Evolutionary conservation across 2,797 vertebrate species (phyloP).

Genomic region (Lithobates pipiens): DNA sequence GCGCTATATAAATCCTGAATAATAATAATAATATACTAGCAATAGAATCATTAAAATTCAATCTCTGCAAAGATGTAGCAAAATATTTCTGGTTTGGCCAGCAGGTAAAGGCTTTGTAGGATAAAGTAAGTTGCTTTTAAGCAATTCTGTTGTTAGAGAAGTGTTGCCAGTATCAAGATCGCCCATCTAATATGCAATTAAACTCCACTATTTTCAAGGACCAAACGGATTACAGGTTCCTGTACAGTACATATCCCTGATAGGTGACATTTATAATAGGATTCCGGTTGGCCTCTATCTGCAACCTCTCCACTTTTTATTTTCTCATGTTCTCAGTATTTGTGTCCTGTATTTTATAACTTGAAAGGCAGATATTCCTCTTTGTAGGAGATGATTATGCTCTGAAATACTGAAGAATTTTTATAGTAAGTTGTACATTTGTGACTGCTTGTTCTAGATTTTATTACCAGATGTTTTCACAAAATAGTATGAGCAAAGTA

Average conservation of each 20-base stretch:
- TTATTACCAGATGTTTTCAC: conserved; percentile 14
- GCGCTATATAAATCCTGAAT: too few relatives aligned
- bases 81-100: too few relatives aligned
- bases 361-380: not conserved
- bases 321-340: not conserved
- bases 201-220: not conserved
- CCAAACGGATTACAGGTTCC: too few relatives aligned
- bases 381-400: not conserved
- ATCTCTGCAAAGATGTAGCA: too few relatives aligned
- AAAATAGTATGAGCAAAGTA: not conserved
- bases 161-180: not conserved
- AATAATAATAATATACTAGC: too few relatives aligned
- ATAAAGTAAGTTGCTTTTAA: not conserved
- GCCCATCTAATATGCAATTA: not conserved
- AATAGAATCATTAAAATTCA: too few relatives aligned
- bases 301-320: too few relatives aligned
- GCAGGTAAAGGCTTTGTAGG: not conserved
- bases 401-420: conserved; percentile 10
- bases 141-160: not conserved
- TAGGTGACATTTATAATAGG: not conserved
- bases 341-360: not conserved
- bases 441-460: not conserved
- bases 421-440: not conserved
- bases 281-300: not conserved
- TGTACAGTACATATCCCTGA: too few relatives aligned